Base-by-base conservation (phyloP, 2,797 vertebrate species). In the Tokudaia muenninki region DNA sequence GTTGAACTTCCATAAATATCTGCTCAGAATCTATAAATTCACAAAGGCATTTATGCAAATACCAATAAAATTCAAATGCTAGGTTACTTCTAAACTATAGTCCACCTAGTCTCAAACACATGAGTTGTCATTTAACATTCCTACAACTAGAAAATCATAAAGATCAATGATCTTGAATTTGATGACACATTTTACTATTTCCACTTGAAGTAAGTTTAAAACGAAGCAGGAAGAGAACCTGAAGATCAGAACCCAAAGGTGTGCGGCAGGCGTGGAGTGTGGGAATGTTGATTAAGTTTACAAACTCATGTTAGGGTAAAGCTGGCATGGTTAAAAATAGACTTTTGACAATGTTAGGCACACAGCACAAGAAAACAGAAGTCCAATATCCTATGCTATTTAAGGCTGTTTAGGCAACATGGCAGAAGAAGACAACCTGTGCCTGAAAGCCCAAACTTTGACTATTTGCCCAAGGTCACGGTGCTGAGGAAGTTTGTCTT, bases 11-110 rank as follows among this genome's bases (percentile, higher is more conserved):
- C 94, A 94, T 61, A 96, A 96, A 89, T 90, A 91, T 26, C 41
- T 81, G 13, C 26, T 44, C 16, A 52, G 37, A 87, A 83, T 29
- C 57, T 87, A 65, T 1, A 75, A 78, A 79, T 47, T n/a, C 94
- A 59, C 4, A 67, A 83, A 95, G 50, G 19, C 4, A 86, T 80
- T 82, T 83, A 37, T 52, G 21, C 57, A 11, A 3, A 55, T 44
- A 74, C 61, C 74, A 95, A 74, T 94, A 90, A 94, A 91, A 92
- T 87, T 17, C 74, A 97, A 91, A 96, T 65, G 83, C 7, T 74
- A 14, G 29, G 22, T 78, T 93, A 79, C 89, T 96, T 92, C 17
- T 50, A 14, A 59, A 83, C 65, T 31, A 22, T 9, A 84, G 55
- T 44, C 86, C 80, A 47, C 34, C 75, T 81, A n/a, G 65, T 75